Percentiles rank a stretch among this genome's conserved stretches.
Evolutionary conservation across 2,797 vertebrate genomes (phyloP).

Genomic region (Oryzias sinensis): DNA sequence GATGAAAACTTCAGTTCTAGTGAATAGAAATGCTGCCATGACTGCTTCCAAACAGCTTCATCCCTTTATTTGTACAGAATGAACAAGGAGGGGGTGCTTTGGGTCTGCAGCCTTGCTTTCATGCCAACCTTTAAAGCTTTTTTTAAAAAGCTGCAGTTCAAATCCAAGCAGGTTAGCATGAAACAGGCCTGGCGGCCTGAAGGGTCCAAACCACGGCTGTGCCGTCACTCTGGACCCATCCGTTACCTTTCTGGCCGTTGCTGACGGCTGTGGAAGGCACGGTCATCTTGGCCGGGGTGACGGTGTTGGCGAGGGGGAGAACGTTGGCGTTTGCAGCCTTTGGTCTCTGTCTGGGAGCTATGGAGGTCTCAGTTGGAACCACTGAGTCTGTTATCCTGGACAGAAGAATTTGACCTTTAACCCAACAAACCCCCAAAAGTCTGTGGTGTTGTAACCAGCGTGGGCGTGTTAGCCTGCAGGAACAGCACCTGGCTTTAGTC

Average conservation of each 20-base stretch:
- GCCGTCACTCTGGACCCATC: too few relatives aligned
- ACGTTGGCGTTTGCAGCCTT: conserved; percentile 87
- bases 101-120: too few relatives aligned
- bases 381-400: conserved; percentile 91
- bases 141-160: too few relatives aligned
- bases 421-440: not conserved
- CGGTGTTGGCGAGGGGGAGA: conserved; percentile 85
- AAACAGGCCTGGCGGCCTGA: too few relatives aligned
- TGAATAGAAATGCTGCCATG: too few relatives aligned
- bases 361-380: conserved; percentile 99
- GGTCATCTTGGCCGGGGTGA: conserved; percentile 88
- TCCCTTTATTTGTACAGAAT: too few relatives aligned
- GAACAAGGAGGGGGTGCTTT: too few relatives aligned
- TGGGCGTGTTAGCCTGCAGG: conserved; percentile 4
- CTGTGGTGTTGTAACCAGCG: not conserved
- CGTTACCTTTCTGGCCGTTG: conserved; percentile 86
- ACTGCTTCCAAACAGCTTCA: too few relatives aligned
- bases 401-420: not conserved
- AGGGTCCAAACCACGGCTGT: too few relatives aligned
- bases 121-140: too few relatives aligned
- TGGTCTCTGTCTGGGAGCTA: conserved; percentile 94
- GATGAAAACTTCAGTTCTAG: too few relatives aligned
- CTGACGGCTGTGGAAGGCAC: conserved; percentile 78
- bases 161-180: too few relatives aligned
- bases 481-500: conserved; percentile 92